Evolutionary conservation across 2,888 invertebrate species (phyloP).

Genomic region (Bellardia pandia): DNA sequence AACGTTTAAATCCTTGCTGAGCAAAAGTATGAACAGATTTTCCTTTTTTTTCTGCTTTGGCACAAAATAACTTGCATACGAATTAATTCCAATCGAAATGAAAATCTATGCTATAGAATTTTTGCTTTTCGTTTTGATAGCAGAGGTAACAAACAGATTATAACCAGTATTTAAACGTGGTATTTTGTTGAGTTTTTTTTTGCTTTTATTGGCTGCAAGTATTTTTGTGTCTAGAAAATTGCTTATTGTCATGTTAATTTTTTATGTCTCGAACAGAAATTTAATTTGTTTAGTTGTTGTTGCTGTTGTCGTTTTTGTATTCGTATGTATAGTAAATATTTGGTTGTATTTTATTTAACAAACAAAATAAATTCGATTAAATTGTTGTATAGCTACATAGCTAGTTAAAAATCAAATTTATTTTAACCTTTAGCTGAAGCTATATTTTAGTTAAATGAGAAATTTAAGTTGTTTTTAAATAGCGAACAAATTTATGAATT

Average conservation of each 20-base stretch:
- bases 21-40: slow-evolving; percentile 23
- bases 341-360: not conserved
- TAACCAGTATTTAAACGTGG: slow-evolving; percentile 49
- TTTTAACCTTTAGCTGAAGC: slow-evolving; percentile 13
- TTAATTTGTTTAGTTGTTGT: slow-evolving; percentile 27
- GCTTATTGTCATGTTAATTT: slow-evolving; percentile 71
- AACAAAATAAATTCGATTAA: slow-evolving; percentile 49
- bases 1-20: slow-evolving; percentile 35
- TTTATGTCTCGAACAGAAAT: slow-evolving; percentile 68
- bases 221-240: slow-evolving; percentile 67
- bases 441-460: not conserved
- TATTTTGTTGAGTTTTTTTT: not conserved
- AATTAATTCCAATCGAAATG: slow-evolving; percentile 71
- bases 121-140: slow-evolving; percentile 19
- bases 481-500: not conserved
- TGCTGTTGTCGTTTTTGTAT: not conserved
- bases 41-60: not conserved
- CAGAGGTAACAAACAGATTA: slow-evolving; percentile 39
- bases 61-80: slow-evolving; percentile 57
- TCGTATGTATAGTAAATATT: not conserved
- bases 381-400: not conserved
- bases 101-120: slow-evolving; percentile 66
- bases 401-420: slow-evolving; percentile 26
- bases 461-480: not conserved
- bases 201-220: slow-evolving; percentile 27